Percentiles rank a stretch among this genome's conserved stretches.
phyloP scores from a whole-genome alignment of 2,888 invertebrate species.

The Tachina grossa region DNA sequence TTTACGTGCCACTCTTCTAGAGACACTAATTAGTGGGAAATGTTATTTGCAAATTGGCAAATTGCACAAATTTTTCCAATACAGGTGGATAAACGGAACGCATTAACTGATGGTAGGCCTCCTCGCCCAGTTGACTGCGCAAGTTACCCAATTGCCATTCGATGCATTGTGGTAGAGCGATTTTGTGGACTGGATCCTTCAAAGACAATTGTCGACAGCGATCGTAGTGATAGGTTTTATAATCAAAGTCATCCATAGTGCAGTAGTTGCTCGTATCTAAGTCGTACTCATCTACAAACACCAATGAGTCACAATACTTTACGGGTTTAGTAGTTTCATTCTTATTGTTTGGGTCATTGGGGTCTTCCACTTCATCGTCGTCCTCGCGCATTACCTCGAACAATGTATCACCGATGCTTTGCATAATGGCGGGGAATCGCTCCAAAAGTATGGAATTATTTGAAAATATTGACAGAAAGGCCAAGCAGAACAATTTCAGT shows the following conservation, averaged over 20 bases:
- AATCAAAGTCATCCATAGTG: constrained; percentile 84
- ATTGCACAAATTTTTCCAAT: constrained; percentile 87
- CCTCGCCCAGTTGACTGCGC: constrained; percentile 89
- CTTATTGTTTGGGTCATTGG: constrained; percentile 48
- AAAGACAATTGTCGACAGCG: constrained; percentile 86
- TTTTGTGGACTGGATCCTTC: constrained; percentile 91
- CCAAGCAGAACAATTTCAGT: constrained; percentile 91
- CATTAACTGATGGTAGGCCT: constrained; percentile 89
- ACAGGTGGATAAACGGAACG: constrained; percentile 89
- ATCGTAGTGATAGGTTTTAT: constrained; percentile 88
- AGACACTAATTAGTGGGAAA: constrained; percentile 63
- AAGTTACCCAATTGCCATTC: constrained; percentile 88
- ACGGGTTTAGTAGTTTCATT: constrained; percentile 54
- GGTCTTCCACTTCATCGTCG: constrained; percentile 83
- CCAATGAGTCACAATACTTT: constrained; percentile 82
- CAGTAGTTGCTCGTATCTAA: constrained; percentile 79
- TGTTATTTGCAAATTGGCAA: constrained; percentile 78
- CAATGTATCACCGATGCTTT: constrained; percentile 89
- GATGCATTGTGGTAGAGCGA: constrained; percentile 88
- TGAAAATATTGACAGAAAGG: constrained; percentile 88
- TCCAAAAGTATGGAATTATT: constrained; percentile 88
- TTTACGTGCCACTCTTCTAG: neutral
- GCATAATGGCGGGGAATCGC: constrained; percentile 88
- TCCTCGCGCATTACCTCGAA: constrained; percentile 91
- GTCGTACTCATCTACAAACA: constrained; percentile 82